Conservation (phyloP, 2,113 vertebrate genomes). For the Bubo bubo region DNA sequence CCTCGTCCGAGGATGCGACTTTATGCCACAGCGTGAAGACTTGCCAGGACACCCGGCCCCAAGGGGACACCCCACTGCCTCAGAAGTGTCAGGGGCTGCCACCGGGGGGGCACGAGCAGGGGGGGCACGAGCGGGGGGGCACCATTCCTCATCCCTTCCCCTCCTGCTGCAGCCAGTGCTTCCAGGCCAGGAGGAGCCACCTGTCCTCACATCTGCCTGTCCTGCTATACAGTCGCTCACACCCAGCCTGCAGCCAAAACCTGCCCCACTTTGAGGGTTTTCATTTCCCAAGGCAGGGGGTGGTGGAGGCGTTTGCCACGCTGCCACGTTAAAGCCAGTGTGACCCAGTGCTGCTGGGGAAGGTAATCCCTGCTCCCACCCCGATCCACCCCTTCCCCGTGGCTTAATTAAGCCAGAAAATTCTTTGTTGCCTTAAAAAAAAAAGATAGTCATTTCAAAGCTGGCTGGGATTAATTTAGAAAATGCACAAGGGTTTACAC, state of each 20-base stretch:
- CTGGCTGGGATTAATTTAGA: background rate
- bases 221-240: background rate
- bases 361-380: background rate
- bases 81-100: fast-evolving
- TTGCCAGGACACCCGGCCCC: background rate
- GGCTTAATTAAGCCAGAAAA: background rate
- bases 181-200: background rate
- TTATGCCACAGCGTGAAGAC: fast-evolving
- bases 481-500: background rate
- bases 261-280: background rate
- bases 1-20: fast-evolving
- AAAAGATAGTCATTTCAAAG: background rate
- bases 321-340: background rate
- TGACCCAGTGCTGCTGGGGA: background rate
- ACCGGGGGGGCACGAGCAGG: too few relatives aligned
- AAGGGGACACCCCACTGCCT: fast-evolving
- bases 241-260: fast-evolving
- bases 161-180: background rate
- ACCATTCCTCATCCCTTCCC: background rate
- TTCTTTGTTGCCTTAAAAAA: background rate
- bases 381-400: background rate
- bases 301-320: fast-evolving
- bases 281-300: too few relatives aligned
- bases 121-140: too few relatives aligned
- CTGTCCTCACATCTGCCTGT: background rate